Evolutionary conservation across 1,140 invertebrate genomes (phyloP).

Genomic region (Drosophila malerkotliana): DNA sequence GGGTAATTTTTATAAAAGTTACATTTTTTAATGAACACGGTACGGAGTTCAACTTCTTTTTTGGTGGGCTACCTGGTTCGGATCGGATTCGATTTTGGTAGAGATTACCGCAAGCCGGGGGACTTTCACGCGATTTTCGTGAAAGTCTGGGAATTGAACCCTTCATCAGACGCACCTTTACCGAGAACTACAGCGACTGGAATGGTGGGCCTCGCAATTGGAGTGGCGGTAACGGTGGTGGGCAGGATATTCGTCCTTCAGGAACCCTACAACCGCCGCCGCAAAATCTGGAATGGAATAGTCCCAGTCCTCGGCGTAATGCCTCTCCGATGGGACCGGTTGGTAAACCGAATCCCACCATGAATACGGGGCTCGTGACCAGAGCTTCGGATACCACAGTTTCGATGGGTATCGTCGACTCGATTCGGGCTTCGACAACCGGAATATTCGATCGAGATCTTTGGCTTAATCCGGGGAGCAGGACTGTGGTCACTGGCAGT

Average conservation of each 20-base stretch:
- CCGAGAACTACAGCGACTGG: not conserved
- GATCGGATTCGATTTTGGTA: not conserved
- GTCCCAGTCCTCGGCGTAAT: not conserved
- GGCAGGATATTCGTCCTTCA: not conserved
- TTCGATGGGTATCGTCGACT: not conserved
- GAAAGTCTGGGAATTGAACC: not conserved
- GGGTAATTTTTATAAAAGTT: too few relatives aligned
- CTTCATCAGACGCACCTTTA: not conserved
- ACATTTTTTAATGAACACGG: not conserved
- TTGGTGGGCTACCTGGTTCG: not conserved
- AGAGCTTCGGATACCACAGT: not conserved
- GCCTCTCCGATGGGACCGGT: not conserved
- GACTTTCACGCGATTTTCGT: not conserved
- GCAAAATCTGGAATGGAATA: constrained; percentile 4
- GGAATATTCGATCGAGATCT: too few relatives aligned
- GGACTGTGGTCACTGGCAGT: too few relatives aligned
- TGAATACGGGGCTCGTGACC: not conserved
- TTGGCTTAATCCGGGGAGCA: too few relatives aligned
- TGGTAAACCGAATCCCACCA: not conserved
- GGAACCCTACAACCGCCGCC: constrained; percentile 1
- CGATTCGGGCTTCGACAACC: not conserved
- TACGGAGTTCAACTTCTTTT: too few relatives aligned
- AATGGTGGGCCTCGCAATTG: not conserved
- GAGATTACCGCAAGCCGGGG: not conserved
- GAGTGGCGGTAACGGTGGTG: not conserved